phyloP scores from a whole-genome alignment of 2,888 invertebrate species.

The Agrochola lota region DNA sequence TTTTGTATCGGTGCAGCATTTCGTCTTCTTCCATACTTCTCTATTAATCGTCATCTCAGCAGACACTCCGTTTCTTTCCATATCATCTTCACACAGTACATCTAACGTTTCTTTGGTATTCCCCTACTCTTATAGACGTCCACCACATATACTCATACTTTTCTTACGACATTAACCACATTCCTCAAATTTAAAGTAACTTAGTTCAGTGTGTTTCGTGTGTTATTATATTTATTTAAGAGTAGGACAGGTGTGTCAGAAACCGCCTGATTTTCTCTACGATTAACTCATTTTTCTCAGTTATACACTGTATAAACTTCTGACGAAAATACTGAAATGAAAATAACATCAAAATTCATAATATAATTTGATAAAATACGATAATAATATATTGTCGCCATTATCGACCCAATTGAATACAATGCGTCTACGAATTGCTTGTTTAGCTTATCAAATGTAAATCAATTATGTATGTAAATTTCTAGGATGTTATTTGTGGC shows the following conservation, averaged over 20 bases:
- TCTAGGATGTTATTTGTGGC: conserved; percentile 4
- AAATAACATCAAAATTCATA: background rate
- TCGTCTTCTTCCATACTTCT: background rate
- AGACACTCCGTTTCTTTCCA: no score
- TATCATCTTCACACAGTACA: background rate
- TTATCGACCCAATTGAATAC: conserved; percentile 1
- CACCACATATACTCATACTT: background rate
- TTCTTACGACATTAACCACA: background rate
- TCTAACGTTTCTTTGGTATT: no score
- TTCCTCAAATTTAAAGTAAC: background rate
- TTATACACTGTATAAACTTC: background rate
- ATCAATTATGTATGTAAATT: conserved; percentile 35
- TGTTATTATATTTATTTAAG: background rate
- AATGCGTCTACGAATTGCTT: conserved; percentile 8
- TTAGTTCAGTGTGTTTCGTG: background rate
- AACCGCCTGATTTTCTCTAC: background rate
- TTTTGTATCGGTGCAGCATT: no score
- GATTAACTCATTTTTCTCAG: background rate
- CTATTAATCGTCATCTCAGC: background rate
- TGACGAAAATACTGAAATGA: background rate
- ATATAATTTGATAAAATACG: background rate
- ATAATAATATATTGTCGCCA: background rate
- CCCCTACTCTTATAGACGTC: no score
- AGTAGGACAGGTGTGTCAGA: background rate
- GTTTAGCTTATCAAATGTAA: conserved; percentile 14